phyloP scores from a whole-genome alignment of 2,888 invertebrate species.

The Papilio gigon region DNA sequence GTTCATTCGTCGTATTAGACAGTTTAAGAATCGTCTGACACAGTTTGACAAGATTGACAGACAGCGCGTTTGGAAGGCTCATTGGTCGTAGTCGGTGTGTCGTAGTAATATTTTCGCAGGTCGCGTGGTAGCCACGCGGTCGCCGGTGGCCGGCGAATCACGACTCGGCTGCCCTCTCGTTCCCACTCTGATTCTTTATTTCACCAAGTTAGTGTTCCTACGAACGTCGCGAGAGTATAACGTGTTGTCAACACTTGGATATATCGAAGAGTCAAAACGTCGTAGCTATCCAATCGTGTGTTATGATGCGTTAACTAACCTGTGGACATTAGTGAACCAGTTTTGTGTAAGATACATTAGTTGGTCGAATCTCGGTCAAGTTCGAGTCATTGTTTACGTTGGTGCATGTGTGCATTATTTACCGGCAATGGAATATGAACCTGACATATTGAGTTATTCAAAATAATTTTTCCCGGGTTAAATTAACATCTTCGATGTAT shows the following conservation, averaged over 20 bases:
- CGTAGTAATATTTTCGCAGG: constrained; percentile 36
- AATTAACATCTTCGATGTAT: neutral
- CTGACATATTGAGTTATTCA: constrained; percentile 63
- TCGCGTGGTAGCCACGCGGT: constrained; percentile 47
- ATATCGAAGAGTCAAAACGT: constrained; percentile 61
- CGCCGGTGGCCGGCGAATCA: constrained; percentile 42
- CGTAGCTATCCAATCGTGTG: constrained; percentile 55
- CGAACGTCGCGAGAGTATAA: constrained; percentile 64
- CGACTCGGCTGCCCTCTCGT: constrained; percentile 62
- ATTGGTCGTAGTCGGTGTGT: neutral
- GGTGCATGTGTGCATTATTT: constrained; percentile 48
- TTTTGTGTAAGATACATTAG: constrained; percentile 22
- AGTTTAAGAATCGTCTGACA: neutral
- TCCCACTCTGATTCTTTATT: constrained; percentile 65
- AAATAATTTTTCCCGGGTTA: constrained; percentile 50
- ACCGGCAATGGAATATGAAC: constrained; percentile 50
- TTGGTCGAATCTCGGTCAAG: constrained; percentile 46
- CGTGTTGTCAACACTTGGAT: constrained; percentile 59
- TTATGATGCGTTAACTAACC: constrained; percentile 53
- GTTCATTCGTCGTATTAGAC: constrained; percentile 44
- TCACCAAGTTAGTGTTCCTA: constrained; percentile 69
- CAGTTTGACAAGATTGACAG: constrained; percentile 7
- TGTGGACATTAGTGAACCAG: constrained; percentile 40
- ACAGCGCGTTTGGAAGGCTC: constrained; percentile 3
- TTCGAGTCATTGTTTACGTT: constrained; percentile 63